These are phyloP conservation scores for Leptopilina myrica DNA, from an alignment of 2,888 invertebrate species.

Conservation along the genomic window DNA sequence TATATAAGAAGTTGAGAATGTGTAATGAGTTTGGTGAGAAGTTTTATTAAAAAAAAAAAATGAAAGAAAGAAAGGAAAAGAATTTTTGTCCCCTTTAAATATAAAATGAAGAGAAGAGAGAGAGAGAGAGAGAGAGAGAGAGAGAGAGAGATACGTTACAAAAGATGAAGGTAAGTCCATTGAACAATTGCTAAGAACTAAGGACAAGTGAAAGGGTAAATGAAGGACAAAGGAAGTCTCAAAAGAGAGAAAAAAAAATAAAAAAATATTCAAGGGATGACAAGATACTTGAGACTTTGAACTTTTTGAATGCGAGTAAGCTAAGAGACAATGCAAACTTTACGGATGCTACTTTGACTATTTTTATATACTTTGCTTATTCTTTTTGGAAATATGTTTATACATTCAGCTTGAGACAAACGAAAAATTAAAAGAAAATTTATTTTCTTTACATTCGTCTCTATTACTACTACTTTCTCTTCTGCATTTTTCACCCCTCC, in stretches of 20 bases:
- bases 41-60: constrained; percentile 15
- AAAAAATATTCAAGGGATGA: constrained; percentile 49
- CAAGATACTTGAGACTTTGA: constrained; percentile 69
- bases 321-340: constrained; percentile 70
- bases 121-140: neutral
- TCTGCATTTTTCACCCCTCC: too few species aligned
- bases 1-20: neutral
- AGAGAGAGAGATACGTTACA: neutral
- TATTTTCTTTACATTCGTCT: too few species aligned
- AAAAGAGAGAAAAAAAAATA: constrained; percentile 26
- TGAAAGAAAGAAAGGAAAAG: too few species aligned
- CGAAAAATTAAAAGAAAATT: too few species aligned
- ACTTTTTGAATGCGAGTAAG: constrained; percentile 69
- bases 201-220: constrained; percentile 31
- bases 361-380: constrained; percentile 12
- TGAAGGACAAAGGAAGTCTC: constrained; percentile 19
- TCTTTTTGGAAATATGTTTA: neutral
- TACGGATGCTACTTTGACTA: constrained; percentile 53
- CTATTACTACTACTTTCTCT: too few species aligned
- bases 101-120: neutral
- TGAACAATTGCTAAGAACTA: neutral
- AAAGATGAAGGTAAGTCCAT: constrained; percentile 5
- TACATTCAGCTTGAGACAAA: too few species aligned
- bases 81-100: neutral
- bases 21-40: neutral